phyloP scores from a whole-genome alignment of 1,140 invertebrate genomes.

The Trachymyrmex cornetzi region DNA sequence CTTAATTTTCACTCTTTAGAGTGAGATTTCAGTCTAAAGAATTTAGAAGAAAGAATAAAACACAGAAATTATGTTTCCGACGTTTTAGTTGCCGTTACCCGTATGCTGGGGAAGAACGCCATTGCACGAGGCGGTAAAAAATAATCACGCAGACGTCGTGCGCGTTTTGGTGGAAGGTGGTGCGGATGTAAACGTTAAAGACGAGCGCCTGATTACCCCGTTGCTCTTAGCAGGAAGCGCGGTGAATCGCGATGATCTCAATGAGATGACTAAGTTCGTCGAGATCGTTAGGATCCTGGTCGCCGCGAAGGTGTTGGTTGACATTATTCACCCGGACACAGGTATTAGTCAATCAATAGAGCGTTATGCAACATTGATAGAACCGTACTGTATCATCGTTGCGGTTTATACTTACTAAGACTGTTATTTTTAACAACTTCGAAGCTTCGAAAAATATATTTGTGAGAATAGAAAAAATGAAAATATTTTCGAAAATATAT shows the following conservation, averaged over 20 bases:
- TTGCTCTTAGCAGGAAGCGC: conserved; percentile 61
- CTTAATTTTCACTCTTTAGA: no score
- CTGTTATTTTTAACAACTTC: no score
- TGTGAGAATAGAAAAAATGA: no score
- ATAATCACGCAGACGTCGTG: conserved; percentile 73
- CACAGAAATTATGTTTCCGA: neutral
- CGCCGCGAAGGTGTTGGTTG: neutral
- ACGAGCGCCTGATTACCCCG: conserved; percentile 41
- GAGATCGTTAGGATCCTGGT: conserved; percentile 56
- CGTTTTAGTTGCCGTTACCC: conserved; percentile 66
- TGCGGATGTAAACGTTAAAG: conserved; percentile 48
- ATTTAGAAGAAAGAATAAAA: no score
- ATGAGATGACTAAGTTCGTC: conserved; percentile 64
- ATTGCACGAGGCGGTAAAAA: conserved; percentile 77
- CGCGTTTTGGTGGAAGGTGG: conserved; percentile 63
- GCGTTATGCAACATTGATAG: neutral
- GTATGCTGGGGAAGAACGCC: conserved; percentile 77
- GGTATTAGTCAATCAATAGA: conserved; percentile 42
- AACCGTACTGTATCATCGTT: neutral
- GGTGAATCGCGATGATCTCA: conserved; percentile 21
- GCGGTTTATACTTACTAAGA: neutral
- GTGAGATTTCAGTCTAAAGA: no score
- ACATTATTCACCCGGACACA: conserved; percentile 50
- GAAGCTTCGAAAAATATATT: no score
- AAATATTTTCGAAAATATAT: no score